These are phyloP conservation scores for Aromia moschata DNA, from an alignment of 2,888 invertebrate species.

Conservation along the genomic window DNA sequence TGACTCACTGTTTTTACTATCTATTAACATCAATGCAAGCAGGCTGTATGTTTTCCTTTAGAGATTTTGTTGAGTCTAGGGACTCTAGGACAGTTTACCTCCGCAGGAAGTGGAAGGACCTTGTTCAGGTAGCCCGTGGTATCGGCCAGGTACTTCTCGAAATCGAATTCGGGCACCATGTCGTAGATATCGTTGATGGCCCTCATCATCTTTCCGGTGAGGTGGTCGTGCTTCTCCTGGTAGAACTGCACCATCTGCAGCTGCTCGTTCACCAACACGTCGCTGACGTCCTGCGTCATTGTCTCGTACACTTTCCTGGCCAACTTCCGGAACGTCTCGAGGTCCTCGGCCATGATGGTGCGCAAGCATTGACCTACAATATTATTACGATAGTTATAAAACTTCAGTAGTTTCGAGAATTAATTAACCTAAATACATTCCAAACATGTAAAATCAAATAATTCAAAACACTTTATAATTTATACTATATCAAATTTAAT, in stretches of 20 bases:
- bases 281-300: conserved; percentile 60
- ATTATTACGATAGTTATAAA: too few species aligned
- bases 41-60: too few species aligned
- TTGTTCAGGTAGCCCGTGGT: conserved; percentile 50
- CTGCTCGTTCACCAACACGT: conserved; percentile 60
- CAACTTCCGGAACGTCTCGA: conserved; percentile 54
- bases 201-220: conserved; percentile 55
- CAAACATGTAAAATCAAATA: too few species aligned
- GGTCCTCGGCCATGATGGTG: conserved; percentile 54
- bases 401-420: too few species aligned
- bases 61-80: not conserved
- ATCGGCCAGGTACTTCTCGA: conserved; percentile 53
- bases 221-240: conserved; percentile 50
- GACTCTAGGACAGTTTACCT: conserved; percentile 36
- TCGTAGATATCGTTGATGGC: conserved; percentile 56
- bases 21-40: too few species aligned
- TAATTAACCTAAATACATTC: too few species aligned
- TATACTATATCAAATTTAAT: too few species aligned
- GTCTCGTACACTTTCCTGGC: conserved; percentile 59
- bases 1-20: too few species aligned
- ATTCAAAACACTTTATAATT: too few species aligned
- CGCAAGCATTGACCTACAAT: conserved; percentile 52
- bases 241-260: conserved; percentile 54
- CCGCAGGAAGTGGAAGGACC: conserved; percentile 47
- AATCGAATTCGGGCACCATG: conserved; percentile 57